phyloP scores from a whole-genome alignment of 2,888 invertebrate genomes.

The Bugula neritina region DNA sequence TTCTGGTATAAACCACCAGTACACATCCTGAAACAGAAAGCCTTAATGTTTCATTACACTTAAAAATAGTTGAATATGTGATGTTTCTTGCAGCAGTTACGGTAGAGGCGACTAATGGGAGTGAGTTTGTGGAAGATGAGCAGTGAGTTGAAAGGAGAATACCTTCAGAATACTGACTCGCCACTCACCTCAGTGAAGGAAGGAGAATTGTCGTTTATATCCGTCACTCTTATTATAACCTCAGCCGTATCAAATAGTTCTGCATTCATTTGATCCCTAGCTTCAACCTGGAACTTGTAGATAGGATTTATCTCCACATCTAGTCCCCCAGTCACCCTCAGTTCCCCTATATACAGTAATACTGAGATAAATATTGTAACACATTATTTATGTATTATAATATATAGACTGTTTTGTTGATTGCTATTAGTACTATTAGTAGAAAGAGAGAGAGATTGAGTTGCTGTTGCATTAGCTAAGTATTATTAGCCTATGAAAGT shows the following conservation, averaged over 20 bases:
- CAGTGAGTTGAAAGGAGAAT: not conserved
- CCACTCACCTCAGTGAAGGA: slow-evolving; percentile 1
- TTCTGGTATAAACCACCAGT: slow-evolving; percentile 3
- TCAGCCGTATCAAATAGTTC: slow-evolving; percentile 7
- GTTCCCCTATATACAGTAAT: not conserved
- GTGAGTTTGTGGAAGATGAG: too few species aligned
- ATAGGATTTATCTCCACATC: slow-evolving; percentile 9
- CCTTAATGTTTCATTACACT: too few species aligned
- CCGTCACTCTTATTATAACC: not conserved
- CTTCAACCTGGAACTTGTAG: slow-evolving; percentile 1
- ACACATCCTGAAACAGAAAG: not conserved
- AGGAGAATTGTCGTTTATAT: slow-evolving; percentile 20
- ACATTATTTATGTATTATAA: too few species aligned
- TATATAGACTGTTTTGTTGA: too few species aligned
- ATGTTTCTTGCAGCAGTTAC: too few species aligned
- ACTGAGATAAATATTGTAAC: too few species aligned
- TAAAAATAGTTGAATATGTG: too few species aligned
- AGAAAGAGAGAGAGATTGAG: too few species aligned
- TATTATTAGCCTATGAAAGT: too few species aligned
- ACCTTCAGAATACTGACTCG: not conserved
- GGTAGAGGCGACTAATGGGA: too few species aligned
- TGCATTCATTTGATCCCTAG: not conserved
- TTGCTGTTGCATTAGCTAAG: too few species aligned
- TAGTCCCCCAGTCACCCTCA: slow-evolving; percentile 19
- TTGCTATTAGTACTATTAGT: too few species aligned